These are phyloP conservation scores for Chinchilla lanigera DNA, from an alignment of 2,113 vertebrate species.

Conservation along the genomic window DNA sequence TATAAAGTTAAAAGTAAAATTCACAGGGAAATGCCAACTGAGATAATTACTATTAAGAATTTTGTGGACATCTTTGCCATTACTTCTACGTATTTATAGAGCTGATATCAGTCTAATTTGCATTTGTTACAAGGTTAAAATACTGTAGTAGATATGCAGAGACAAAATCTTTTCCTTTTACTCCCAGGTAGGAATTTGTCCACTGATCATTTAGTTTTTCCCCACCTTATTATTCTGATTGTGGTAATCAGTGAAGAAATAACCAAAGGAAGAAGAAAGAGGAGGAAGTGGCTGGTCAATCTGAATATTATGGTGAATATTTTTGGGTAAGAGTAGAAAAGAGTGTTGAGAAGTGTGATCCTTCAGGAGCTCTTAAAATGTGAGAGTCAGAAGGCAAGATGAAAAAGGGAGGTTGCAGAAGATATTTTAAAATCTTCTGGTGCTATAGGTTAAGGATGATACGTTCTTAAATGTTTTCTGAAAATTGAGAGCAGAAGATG, in stretches of 20 bases:
- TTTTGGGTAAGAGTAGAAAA: not conserved
- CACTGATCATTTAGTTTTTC: not conserved
- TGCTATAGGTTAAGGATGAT: not conserved
- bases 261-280: not conserved
- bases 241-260: not conserved
- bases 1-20: constrained; percentile 16
- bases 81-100: not conserved
- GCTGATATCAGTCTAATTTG: not conserved
- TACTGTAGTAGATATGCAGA: no score
- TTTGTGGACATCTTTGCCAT: not conserved
- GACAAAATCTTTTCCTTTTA: not conserved
- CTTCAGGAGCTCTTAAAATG: not conserved
- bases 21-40: not conserved
- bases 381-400: not conserved
- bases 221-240: not conserved
- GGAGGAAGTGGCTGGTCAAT: not conserved
- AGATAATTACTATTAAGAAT: not conserved
- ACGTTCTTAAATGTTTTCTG: constrained; percentile 23
- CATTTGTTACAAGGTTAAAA: not conserved
- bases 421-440: not conserved
- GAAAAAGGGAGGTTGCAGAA: not conserved
- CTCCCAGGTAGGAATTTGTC: not conserved
- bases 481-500: constrained; percentile 54
- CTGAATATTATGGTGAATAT: not conserved
- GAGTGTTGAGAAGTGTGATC: not conserved